These are phyloP conservation scores for Drosophila anomalata DNA, from an alignment of 2,888 invertebrate genomes.

Conservation along the genomic window DNA sequence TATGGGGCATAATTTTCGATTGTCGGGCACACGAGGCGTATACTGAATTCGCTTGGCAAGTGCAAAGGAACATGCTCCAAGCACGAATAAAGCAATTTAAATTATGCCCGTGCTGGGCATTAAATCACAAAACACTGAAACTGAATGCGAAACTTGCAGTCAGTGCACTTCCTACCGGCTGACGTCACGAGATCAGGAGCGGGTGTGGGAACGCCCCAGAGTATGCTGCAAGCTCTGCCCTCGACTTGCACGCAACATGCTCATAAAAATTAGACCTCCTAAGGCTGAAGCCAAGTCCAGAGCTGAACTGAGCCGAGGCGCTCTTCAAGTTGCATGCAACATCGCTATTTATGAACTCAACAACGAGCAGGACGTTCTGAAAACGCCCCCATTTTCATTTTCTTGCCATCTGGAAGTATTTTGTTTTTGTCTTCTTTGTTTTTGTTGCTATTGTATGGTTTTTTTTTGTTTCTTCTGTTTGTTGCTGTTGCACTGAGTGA, in stretches of 20 bases:
- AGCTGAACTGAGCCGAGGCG: slow-evolving; percentile 20
- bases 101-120: slow-evolving; percentile 36
- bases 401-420: not conserved
- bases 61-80: slow-evolving; percentile 1
- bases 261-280: slow-evolving; percentile 75
- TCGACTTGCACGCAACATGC: slow-evolving; percentile 69
- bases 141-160: slow-evolving; percentile 41
- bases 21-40: slow-evolving; percentile 55
- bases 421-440: slow-evolving; percentile 2
- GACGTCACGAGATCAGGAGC: slow-evolving; percentile 28
- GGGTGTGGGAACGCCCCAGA: slow-evolving; percentile 69
- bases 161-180: slow-evolving; percentile 9
- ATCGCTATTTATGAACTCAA: slow-evolving; percentile 78
- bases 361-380: slow-evolving; percentile 51
- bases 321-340: slow-evolving; percentile 72
- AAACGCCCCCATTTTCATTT: slow-evolving; percentile 34
- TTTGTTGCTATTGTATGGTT: not conserved
- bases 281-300: slow-evolving; percentile 33
- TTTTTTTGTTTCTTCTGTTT: not conserved
- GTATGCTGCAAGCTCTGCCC: slow-evolving; percentile 50
- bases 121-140: slow-evolving; percentile 47
- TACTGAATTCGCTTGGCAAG: slow-evolving; percentile 40
- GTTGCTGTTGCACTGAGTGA: slow-evolving; percentile 7
- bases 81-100: slow-evolving; percentile 51
- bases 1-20: slow-evolving; percentile 43